Evolutionary conservation across 1,140 invertebrate species (phyloP).

Genomic region (Drosophila parabipectinata): DNA sequence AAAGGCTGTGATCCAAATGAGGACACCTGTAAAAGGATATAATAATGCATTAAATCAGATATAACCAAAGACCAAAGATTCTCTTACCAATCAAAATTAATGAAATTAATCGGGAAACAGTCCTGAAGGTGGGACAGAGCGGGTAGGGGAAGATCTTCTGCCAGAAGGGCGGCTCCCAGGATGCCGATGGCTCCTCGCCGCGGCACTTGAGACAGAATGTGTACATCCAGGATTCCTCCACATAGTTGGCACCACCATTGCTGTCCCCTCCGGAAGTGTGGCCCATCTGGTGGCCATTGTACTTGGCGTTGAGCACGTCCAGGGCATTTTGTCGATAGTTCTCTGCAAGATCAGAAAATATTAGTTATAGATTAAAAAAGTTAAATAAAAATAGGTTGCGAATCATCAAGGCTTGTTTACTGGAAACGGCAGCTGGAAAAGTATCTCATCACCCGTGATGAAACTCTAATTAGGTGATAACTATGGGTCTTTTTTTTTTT

Average conservation of each 20-base stretch:
- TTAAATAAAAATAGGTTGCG: neutral
- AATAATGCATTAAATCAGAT: neutral
- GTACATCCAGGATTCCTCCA: slow-evolving; percentile 83
- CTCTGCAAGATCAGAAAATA: slow-evolving; percentile 21
- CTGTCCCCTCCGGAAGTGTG: slow-evolving; percentile 40
- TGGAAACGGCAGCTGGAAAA: slow-evolving; percentile 5
- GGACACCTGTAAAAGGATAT: slow-evolving; percentile 84
- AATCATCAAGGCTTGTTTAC: slow-evolving; percentile 6
- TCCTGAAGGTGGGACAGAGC: slow-evolving; percentile 91
- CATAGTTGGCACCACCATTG: slow-evolving; percentile 52
- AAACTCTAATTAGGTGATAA: slow-evolving; percentile 58
- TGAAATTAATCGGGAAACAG: slow-evolving; percentile 89
- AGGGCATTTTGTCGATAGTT: slow-evolving; percentile 67
- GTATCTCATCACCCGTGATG: slow-evolving; percentile 31
- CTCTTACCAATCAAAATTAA: slow-evolving; percentile 87
- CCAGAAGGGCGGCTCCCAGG: slow-evolving; percentile 92
- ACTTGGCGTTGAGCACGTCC: slow-evolving; percentile 69
- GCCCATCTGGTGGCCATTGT: slow-evolving; percentile 56
- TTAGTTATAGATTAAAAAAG: neutral
- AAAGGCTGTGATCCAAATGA: slow-evolving; percentile 91
- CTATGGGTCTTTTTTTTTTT: slow-evolving; percentile 17
- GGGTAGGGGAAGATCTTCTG: slow-evolving; percentile 91
- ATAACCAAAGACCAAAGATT: neutral
- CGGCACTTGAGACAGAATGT: slow-evolving; percentile 80
- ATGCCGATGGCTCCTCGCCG: slow-evolving; percentile 86